Conservation (phyloP, 1,140 invertebrate genomes). For the Drosophila arizonae region DNA sequence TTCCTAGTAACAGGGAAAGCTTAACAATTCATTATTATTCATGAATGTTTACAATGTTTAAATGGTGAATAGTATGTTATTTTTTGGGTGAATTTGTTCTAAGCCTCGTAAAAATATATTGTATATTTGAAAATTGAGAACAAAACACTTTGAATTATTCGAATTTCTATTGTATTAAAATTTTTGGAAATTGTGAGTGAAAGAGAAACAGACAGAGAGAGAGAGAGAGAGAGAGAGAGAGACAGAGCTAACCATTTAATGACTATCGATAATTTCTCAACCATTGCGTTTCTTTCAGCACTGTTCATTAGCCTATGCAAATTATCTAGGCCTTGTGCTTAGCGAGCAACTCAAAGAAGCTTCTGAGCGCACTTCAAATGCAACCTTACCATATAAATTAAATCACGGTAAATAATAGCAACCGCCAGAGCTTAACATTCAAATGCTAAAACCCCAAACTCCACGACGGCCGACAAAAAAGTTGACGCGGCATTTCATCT, state of each 20-base stretch:
- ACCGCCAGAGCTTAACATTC: conserved; percentile 50
- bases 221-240: too few relatives aligned
- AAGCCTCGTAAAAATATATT: too few relatives aligned
- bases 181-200: too few relatives aligned
- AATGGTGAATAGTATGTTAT: too few relatives aligned
- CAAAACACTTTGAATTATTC: neutral
- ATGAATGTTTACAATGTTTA: too few relatives aligned
- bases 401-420: conserved; percentile 68
- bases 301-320: conserved; percentile 65
- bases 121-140: too few relatives aligned
- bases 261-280: conserved; percentile 2
- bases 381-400: conserved; percentile 59
- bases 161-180: too few relatives aligned
- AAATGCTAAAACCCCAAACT: conserved; percentile 52
- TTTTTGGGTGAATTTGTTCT: too few relatives aligned
- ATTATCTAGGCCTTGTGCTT: conserved; percentile 50
- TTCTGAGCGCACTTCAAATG: neutral
- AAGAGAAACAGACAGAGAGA: too few relatives aligned
- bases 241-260: neutral
- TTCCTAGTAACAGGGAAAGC: too few relatives aligned
- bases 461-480: conserved; percentile 16
- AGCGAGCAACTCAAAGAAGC: conserved; percentile 52
- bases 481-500: conserved; percentile 67
- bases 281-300: conserved; percentile 30
- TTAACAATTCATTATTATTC: too few relatives aligned